These are phyloP conservation scores for Myotis lucifugus DNA, from an alignment of 2,113 vertebrate species.

Conservation along the genomic window DNA sequence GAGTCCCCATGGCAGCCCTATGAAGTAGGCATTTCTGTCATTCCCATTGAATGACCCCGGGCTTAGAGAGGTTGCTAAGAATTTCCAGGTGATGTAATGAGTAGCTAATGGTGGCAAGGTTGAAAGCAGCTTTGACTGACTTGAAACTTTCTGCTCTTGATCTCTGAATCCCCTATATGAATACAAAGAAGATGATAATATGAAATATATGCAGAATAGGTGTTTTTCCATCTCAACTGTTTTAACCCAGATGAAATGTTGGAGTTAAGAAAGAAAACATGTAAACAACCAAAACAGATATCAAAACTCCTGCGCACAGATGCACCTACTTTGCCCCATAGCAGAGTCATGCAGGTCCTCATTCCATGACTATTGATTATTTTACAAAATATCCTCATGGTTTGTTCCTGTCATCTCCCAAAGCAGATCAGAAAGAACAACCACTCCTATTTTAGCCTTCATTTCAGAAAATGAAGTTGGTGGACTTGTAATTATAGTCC, in stretches of 20 bases:
- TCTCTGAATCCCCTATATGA: neutral
- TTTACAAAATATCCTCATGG: slow-evolving; percentile 8
- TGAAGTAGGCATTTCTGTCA: neutral
- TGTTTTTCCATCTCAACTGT: neutral
- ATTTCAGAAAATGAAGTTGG: slow-evolving; percentile 27
- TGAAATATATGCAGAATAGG: neutral
- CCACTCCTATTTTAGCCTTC: neutral
- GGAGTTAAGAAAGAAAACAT: neutral
- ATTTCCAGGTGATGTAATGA: slow-evolving; percentile 41
- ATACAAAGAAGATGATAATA: neutral
- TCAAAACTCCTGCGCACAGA: neutral
- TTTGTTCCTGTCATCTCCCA: neutral
- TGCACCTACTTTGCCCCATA: neutral
- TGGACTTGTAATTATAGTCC: neutral
- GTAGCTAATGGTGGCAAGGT: slow-evolving; percentile 20
- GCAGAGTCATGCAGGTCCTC: neutral
- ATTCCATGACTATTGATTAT: neutral
- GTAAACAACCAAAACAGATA: slow-evolving; percentile 7
- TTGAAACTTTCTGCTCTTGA: neutral
- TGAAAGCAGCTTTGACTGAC: slow-evolving; percentile 36
- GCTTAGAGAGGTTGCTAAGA: slow-evolving; percentile 43
- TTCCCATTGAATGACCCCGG: slow-evolving; percentile 27
- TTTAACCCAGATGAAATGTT: slow-evolving; percentile 21
- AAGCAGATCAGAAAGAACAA: neutral
- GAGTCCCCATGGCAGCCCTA: neutral